These are phyloP conservation scores for Epinephelus coioides DNA, from an alignment of 2,797 vertebrate species.

Conservation along the genomic window DNA sequence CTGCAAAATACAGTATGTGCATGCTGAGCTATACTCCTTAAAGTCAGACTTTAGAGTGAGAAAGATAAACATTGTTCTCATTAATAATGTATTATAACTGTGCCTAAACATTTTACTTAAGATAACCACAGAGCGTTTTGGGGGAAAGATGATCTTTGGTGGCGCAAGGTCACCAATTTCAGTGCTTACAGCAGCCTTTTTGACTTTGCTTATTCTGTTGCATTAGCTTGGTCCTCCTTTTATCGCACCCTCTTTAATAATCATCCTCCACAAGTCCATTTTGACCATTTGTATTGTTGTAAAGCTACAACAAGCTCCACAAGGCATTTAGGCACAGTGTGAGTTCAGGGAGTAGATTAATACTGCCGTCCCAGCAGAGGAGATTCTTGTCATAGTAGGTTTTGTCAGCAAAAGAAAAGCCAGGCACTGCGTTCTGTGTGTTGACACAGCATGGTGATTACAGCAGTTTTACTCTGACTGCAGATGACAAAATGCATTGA, in stretches of 20 bases:
- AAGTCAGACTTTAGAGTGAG: background rate
- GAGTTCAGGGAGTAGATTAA: conserved; percentile 20
- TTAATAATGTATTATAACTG: background rate
- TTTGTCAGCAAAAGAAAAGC: conserved; percentile 44
- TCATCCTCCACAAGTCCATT: background rate
- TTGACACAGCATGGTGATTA: conserved; percentile 46
- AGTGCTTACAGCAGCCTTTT: background rate
- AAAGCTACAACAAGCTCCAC: background rate
- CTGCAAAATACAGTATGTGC: background rate
- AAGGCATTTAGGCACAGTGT: background rate
- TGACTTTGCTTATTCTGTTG: background rate
- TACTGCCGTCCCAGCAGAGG: background rate
- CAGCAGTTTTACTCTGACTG: conserved; percentile 48
- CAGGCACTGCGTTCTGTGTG: conserved; percentile 20
- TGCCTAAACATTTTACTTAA: background rate
- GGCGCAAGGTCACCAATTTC: background rate
- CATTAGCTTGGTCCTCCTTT: background rate
- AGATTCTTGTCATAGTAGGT: conserved; percentile 17
- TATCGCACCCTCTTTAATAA: background rate
- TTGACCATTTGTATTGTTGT: conserved; percentile 4
- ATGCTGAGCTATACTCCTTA: background rate
- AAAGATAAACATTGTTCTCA: background rate
- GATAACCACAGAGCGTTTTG: background rate
- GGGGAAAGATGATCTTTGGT: background rate
- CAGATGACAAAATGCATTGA: conserved; percentile 52